A percentile compares a stretch with the other conserved stretches of the same genome.
Evolutionary conservation across 2,888 invertebrate species (phyloP).

Genomic region (Sycophila texana): DNA sequence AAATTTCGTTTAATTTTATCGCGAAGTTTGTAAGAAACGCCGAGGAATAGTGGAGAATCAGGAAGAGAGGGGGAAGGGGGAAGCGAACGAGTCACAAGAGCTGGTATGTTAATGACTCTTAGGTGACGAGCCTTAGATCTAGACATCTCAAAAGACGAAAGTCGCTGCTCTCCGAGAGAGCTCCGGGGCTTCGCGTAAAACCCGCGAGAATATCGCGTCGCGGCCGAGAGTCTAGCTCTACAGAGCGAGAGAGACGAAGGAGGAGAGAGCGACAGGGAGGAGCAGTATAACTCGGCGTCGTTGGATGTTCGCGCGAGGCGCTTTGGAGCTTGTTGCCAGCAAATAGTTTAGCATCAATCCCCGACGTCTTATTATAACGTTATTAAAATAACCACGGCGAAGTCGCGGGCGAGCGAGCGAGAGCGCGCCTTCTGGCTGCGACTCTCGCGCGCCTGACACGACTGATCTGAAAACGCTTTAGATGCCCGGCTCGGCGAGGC

Average conservation of each 20-base stretch:
- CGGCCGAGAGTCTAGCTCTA: slow-evolving; percentile 5
- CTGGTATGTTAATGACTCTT: slow-evolving; percentile 74
- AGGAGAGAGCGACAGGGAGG: neutral
- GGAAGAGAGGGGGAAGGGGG: neutral
- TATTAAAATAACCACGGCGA: slow-evolving; percentile 74
- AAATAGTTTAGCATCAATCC: slow-evolving; percentile 75
- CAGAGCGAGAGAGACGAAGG: slow-evolving; percentile 51
- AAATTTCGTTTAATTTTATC: slow-evolving; percentile 53
- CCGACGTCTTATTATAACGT: slow-evolving; percentile 76
- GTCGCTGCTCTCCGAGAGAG: slow-evolving; percentile 36
- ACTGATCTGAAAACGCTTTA: slow-evolving; percentile 52
- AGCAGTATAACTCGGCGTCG: slow-evolving; percentile 52
- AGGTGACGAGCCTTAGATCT: slow-evolving; percentile 73
- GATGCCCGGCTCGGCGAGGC: neutral
- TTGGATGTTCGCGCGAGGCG: slow-evolving; percentile 59
- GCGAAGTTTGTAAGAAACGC: slow-evolving; percentile 18
- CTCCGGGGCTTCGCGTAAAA: neutral
- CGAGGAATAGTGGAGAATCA: slow-evolving; percentile 22
- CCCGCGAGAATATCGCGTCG: neutral
- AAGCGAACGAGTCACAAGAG: slow-evolving; percentile 28
- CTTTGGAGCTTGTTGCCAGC: slow-evolving; percentile 72
- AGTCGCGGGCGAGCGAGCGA: slow-evolving; percentile 48
- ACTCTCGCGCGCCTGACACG: slow-evolving; percentile 18
- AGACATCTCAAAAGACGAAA: slow-evolving; percentile 65
- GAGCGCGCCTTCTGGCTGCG: neutral